These are phyloP conservation scores for Sarcoramphus papa DNA, from an alignment of 2,797 vertebrate species.

Conservation along the genomic window DNA sequence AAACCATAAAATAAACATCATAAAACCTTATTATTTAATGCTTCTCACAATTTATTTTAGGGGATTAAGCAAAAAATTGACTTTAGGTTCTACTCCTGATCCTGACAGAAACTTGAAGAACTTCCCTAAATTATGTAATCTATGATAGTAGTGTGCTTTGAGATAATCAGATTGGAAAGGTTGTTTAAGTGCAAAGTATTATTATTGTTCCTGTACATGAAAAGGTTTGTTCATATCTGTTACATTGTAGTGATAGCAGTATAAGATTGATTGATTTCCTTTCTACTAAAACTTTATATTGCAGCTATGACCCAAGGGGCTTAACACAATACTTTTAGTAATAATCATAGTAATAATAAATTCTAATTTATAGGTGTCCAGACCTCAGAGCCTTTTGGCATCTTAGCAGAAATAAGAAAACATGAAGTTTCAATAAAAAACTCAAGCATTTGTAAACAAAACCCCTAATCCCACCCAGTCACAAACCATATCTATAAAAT, in stretches of 20 bases:
- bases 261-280: not conserved
- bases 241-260: not conserved
- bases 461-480: not conserved
- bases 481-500: not conserved
- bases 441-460: not conserved
- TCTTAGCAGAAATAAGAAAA: constrained; percentile 10
- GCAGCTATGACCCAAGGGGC: not conserved
- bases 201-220: not conserved
- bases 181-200: not conserved
- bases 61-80: not conserved
- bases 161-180: not conserved
- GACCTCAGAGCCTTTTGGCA: not conserved
- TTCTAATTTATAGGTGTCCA: not conserved
- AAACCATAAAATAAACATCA: not conserved
- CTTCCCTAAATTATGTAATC: not conserved
- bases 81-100: not conserved
- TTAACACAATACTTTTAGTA: constrained; percentile 12
- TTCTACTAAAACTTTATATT: not conserved
- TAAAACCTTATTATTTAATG: not conserved
- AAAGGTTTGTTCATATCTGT: not conserved
- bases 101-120: not conserved
- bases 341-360: not conserved
- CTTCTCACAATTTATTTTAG: not conserved
- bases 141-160: not conserved
- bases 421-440: not conserved